Conservation (phyloP, 1,140 invertebrate species). For the Drosophila albomicans region DNA sequence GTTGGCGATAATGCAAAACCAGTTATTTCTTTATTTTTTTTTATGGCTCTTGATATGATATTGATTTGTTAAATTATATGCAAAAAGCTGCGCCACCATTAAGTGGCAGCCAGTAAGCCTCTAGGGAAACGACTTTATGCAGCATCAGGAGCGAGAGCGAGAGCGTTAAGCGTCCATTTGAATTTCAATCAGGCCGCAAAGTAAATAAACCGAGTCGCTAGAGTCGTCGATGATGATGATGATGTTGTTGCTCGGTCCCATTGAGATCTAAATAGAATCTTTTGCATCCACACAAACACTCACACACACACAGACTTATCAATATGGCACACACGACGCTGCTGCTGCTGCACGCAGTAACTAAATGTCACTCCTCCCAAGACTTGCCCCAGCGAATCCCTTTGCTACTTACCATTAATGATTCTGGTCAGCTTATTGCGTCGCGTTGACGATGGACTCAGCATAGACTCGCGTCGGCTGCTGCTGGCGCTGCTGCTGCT, state of each 20-base stretch:
- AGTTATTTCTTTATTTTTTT: conserved; percentile 2
- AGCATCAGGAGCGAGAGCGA: conserved; percentile 36
- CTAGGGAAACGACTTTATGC: conserved; percentile 54
- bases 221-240: conserved; percentile 18
- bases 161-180: conserved; percentile 64
- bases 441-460: conserved; percentile 90
- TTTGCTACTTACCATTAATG: conserved; percentile 88
- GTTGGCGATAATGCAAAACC: conserved; percentile 34
- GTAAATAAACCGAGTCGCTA: conserved; percentile 58
- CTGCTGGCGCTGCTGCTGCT: conserved; percentile 69
- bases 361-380: conserved; percentile 30
- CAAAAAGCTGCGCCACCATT: background rate
- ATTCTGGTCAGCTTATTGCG: conserved; percentile 90
- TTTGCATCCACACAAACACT: background rate
- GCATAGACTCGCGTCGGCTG: conserved; percentile 86
- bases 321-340: conserved; percentile 65
- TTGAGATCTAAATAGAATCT: conserved; percentile 1
- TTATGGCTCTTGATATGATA: conserved; percentile 7
- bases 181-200: conserved; percentile 73
- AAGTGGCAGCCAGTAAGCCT: background rate
- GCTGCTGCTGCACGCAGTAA: conserved; percentile 41
- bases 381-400: background rate
- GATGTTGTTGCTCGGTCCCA: conserved; percentile 8
- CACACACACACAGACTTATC: conserved; percentile 26
- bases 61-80: background rate